phyloP scores from a whole-genome alignment of 2,113 vertebrate genomes.

The Hydrolagus affinis region DNA sequence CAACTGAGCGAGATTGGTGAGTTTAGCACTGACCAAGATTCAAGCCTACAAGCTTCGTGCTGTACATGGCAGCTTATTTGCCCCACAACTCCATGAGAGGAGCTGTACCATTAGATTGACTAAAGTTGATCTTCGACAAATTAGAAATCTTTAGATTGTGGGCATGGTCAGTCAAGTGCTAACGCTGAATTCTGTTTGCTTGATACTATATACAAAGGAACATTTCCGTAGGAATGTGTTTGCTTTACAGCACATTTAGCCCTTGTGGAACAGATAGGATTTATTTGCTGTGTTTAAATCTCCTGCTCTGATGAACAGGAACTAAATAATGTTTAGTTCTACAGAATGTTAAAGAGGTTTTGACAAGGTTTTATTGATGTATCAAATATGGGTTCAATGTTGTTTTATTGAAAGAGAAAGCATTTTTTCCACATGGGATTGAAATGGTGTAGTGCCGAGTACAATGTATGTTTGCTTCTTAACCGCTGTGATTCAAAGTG shows the following conservation, averaged over 20 bases:
- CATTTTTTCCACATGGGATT: neutral
- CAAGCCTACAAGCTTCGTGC: neutral
- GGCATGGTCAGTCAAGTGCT: neutral
- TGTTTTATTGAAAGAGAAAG: neutral
- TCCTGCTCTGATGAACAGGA: neutral
- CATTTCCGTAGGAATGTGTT: neutral
- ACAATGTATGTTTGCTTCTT: neutral
- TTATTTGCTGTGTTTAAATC: neutral
- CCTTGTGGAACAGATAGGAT: neutral
- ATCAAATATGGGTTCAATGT: neutral
- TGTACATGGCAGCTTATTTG: too few relatives aligned
- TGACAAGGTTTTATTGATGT: slow-evolving; percentile 11
- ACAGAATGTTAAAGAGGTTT: neutral
- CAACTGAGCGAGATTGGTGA: neutral
- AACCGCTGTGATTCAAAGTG: neutral
- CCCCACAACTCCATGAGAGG: too few relatives aligned
- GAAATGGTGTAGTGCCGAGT: neutral
- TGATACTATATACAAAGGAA: too few relatives aligned
- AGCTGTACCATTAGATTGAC: neutral
- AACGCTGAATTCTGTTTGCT: neutral
- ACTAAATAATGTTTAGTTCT: neutral
- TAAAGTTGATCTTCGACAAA: neutral
- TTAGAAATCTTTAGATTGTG: neutral
- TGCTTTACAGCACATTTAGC: neutral
- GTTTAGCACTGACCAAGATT: neutral